Evolutionary conservation across 1,140 invertebrate genomes (phyloP), one percentile per base, ranked within the genome.

Genomic region (Leptopilina clavipes): DNA sequence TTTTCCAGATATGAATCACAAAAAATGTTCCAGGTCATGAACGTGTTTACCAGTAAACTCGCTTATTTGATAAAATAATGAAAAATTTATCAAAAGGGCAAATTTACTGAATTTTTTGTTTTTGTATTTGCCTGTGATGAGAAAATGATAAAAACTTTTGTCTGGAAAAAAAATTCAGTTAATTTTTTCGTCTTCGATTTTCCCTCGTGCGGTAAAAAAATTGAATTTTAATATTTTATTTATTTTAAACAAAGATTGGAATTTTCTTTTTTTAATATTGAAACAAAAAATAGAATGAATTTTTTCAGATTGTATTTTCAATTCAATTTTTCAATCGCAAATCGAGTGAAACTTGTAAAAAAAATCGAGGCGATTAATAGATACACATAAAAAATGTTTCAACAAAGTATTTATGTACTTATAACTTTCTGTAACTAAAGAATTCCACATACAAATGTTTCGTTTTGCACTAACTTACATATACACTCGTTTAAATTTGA

Each of bases 371-470:
- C 59, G 59, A 65, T 65, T 37, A 37, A 65, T 31, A 2, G n/a
- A n/a, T n/a, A 65, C 59, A 65, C 25, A 31, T 31, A 22, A 31
- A n/a, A 65, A 31, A 31, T 31, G 19, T 65, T 65, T 65, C 59
- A 65, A 65, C 59, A 65, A 65, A 65, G 25, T 52, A 52, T 52
- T 65, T 31, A 65, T 65, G 59, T 65, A 65, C 25, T 65, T 31
- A 31, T 65, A 25, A 65, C 22, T 65, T 65, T 65, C 59, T 65
- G 59, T 65, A 65, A 65, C 22, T 65, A 65, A 65, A 65, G 22
- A 25, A 65, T 31, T 65, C 19, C 22, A 65, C 59, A 31, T 65
- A 65, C 59, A 65, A 65, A 65, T 65, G 25, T 65, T 65, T 65
- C 22, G 25, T 65, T 31, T 65, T 65, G 22, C 22, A 31, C 25